Conservation (phyloP, 2,113 vertebrate species). For the Bos indicus region DNA sequence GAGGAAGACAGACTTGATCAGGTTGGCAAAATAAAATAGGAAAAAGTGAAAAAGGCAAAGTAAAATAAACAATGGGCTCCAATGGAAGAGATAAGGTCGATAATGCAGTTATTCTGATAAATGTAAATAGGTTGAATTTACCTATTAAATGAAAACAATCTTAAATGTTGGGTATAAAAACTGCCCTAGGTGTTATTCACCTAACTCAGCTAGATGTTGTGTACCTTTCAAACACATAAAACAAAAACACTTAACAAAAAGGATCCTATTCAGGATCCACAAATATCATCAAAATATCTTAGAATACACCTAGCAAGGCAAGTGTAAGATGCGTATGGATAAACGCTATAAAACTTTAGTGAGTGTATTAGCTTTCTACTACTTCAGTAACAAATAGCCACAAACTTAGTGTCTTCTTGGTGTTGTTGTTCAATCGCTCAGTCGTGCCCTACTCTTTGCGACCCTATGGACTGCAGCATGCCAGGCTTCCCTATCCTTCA, state of each 20-base stretch:
- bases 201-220: not conserved
- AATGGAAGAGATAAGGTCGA: not conserved
- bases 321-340: not conserved
- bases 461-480: not conserved
- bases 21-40: not conserved
- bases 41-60: not conserved
- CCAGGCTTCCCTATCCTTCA: not conserved
- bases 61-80: not conserved
- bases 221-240: not conserved
- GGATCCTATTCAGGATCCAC: not conserved
- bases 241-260: not conserved
- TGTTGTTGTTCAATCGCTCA: not conserved
- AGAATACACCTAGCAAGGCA: not conserved
- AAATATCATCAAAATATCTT: not conserved
- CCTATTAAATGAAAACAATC: not conserved
- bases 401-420: not conserved
- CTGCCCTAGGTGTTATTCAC: not conserved
- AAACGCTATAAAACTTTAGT: not conserved
- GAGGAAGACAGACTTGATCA: not conserved
- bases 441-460: not conserved
- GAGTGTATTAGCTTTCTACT: not conserved
- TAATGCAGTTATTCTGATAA: not conserved
- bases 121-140: not conserved
- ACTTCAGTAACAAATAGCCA: not conserved
- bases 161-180: not conserved